Base-by-base conservation (phyloP, 2,888 invertebrate species). In the Eupeodes luniger region DNA sequence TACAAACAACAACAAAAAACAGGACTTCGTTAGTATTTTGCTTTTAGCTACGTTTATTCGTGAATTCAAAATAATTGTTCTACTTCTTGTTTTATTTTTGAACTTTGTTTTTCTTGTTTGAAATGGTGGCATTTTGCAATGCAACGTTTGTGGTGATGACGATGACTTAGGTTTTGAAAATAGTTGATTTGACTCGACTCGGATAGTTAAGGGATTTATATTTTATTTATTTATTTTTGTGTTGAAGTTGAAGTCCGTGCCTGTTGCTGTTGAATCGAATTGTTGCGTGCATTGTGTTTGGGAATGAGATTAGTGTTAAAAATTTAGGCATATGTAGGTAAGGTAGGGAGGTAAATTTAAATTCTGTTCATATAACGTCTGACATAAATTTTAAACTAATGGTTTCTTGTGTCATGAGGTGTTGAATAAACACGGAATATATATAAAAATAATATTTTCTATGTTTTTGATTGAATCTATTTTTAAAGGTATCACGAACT, bases 31-130 rank as follows among this genome's bases (percentile, higher is more conserved):
- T 14, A 69, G 53, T 44, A 51, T 67, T 53, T 74, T 79, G 10
- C 64, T 59, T 40, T 72, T 27, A 27, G 70, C 27, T 12, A 27
- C 44, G 12, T 76, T 81, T 77, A 82, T 82, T 86, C 72, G 66
- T 70, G 87, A 87, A 76, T 84, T 79, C 80, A 87, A 80, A 62
- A 40, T 64, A 84, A 87, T 87, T 82, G 83, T 53, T 66, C 66
- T 34, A n/a, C 16, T 66, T 47, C 12, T 47, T 64, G 36, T 64
- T 44, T 16, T 64, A 44, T 59, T 7, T 64, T 64, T 47, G 10
- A 44, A 44, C 44, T 66, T 47, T 47, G 27, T 66, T 47, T 40
- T 47, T 14, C 0, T 14, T 36, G 36, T 36, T 5, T 36, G 14
- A 9, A 16, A 5, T 10, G 27, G 27, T 27, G 27, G 27, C 5